Evolutionary conservation across 2,113 vertebrate genomes (phyloP).

Genomic region (Zootoca vivipara): DNA sequence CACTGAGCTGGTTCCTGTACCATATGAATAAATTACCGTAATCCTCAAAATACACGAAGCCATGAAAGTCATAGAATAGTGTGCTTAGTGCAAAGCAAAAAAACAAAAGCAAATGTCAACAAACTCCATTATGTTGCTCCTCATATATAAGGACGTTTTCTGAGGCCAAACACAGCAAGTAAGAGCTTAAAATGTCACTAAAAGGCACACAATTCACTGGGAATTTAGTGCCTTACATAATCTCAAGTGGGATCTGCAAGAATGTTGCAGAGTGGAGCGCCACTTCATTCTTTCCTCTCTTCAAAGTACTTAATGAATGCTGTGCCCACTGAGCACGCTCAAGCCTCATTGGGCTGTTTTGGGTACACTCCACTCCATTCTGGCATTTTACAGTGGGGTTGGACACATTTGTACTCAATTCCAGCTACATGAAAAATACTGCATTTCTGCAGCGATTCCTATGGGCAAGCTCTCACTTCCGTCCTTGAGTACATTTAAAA

Average conservation of each 20-base stretch:
- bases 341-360: background rate
- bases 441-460: no score
- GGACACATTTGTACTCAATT: background rate
- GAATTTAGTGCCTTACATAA: background rate
- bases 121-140: background rate
- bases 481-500: no score
- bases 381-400: background rate
- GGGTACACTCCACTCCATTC: background rate
- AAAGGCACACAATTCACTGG: background rate
- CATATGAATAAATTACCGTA: background rate
- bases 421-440: no score
- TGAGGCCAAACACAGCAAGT: background rate
- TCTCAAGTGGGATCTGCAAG: background rate
- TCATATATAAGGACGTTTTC: background rate
- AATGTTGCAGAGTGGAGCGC: background rate
- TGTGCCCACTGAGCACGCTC: background rate
- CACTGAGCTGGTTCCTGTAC: background rate
- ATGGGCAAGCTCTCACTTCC: no score
- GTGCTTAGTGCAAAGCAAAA: background rate
- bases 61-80: background rate
- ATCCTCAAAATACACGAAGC: background rate
- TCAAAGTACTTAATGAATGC: background rate
- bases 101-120: background rate
- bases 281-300: background rate
- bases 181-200: background rate